Evolutionary conservation across 1,140 invertebrate genomes (phyloP), one percentile per base, ranked within the genome.

Genomic region (Coenobita brevimanus): DNA sequence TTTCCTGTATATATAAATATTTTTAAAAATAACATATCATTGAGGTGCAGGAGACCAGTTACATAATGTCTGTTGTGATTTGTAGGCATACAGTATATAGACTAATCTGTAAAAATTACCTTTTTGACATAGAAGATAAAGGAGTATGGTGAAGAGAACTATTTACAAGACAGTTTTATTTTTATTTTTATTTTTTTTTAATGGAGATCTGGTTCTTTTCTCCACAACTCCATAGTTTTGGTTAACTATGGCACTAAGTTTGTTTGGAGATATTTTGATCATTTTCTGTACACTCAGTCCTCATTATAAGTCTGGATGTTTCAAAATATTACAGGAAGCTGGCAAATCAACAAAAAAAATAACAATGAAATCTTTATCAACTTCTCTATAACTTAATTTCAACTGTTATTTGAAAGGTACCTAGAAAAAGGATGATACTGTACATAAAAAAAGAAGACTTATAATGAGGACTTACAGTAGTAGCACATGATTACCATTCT

Each of bases 171-270:
- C 36, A 64, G 36, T n/a, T 2, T 24, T 38, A 17, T 21, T 38
- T 71, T 38, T 27, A 3, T 41, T 36, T 81, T 41, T 67, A 24
- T 27, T 69, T 27, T 17, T 38, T 27, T 10, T 43, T 3, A 36
- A 30, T 54, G 46, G n/a, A 50, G 27, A 71, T 27, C 24, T 69
- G 2, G 38, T 41, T 24, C n/a, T 79, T 87, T 87, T 87, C 85
- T 87, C 85, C 85, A 87, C 76, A 69, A 43, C 85, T 87, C 85
- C 85, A 73, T 87, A 87, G 85, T 81, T 41, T 64, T 27, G 6
- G 69, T 21, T n/a, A 54, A 46, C 85, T 87, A 87, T 87, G 85
- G 84, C 62, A 73, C 80, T 80, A 69, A 80, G 64, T 80, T 80
- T 80, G 78, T 81, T 87, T 80, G 85, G 78, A 80, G 78, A 54